These are phyloP conservation scores for Idris sp. DNA, from an alignment of 1,140 invertebrate genomes.

Conservation along the genomic window DNA sequence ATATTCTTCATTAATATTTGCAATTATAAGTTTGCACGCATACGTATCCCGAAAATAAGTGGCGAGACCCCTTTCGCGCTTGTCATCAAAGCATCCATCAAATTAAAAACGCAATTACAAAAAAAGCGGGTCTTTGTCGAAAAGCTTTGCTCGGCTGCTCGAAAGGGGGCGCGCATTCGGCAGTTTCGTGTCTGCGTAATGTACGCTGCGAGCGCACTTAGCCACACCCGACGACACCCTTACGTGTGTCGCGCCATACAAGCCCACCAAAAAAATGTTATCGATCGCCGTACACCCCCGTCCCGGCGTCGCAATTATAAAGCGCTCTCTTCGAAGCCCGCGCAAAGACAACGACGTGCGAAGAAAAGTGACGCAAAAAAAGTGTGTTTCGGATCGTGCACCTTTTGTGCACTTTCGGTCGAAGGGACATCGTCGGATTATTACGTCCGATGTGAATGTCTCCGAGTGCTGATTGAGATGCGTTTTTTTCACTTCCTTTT, in stretches of 20 bases:
- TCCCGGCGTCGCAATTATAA: constrained; percentile 70
- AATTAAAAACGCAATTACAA: constrained; percentile 78
- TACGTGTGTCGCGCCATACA: constrained; percentile 58
- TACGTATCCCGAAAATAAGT: constrained; percentile 10
- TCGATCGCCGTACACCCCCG: constrained; percentile 69
- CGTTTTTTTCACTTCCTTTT: constrained; percentile 15
- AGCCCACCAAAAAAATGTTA: constrained; percentile 71
- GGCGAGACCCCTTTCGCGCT: constrained; percentile 9
- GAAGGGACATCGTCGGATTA: constrained; percentile 41
- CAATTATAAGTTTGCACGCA: too few species aligned
- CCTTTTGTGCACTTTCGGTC: constrained; percentile 44
- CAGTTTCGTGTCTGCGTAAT: constrained; percentile 33
- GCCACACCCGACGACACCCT: constrained; percentile 59
- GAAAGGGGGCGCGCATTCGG: constrained; percentile 29
- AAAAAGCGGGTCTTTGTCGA: constrained; percentile 73
- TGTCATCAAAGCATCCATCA: constrained; percentile 73
- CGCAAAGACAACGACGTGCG: constrained; percentile 58
- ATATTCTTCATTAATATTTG: too few species aligned
- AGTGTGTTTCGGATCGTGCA: constrained; percentile 30
- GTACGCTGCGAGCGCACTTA: constrained; percentile 49
- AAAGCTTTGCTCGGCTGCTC: constrained; percentile 61
- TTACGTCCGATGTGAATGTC: constrained; percentile 40
- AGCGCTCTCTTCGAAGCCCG: constrained; percentile 71
- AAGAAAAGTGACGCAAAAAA: constrained; percentile 20
- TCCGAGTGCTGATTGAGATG: constrained; percentile 36